Conservation (phyloP, 2,888 invertebrate genomes). For the Achlya flavicornis region DNA sequence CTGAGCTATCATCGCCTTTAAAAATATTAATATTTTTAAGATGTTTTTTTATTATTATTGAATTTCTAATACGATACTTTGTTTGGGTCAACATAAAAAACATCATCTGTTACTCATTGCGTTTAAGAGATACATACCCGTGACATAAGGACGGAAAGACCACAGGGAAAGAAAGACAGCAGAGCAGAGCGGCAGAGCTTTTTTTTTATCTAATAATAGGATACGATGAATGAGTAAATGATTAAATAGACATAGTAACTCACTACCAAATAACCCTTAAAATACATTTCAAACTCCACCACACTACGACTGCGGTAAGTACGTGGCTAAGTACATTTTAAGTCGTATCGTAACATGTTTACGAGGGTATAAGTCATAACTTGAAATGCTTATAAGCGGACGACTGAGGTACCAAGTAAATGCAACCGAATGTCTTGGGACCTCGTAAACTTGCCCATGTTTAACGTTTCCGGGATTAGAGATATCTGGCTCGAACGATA, state of each 20-base stretch:
- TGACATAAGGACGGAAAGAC: no score
- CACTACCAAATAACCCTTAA: background rate
- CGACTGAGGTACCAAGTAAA: conserved; percentile 4
- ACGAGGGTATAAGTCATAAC: conserved; percentile 11
- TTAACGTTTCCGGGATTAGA: background rate
- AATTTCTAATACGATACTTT: no score
- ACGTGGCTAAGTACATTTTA: conserved; percentile 1
- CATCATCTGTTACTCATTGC: no score
- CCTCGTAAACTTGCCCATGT: conserved; percentile 8
- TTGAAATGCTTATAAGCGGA: background rate
- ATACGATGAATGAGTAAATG: no score
- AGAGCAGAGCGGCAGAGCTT: no score
- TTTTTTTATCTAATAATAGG: no score
- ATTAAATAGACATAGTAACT: background rate
- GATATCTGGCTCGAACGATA: background rate
- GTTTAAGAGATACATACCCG: no score
- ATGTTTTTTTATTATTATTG: no score
- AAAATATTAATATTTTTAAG: no score
- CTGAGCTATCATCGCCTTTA: no score
- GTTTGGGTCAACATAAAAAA: no score
- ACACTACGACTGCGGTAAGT: background rate
- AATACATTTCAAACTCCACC: background rate
- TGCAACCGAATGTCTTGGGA: conserved; percentile 10
- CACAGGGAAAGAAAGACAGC: no score
- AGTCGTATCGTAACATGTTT: conserved; percentile 10